phyloP scores from a whole-genome alignment of 1,140 invertebrate genomes.

The Cecropterus lyciades region DNA sequence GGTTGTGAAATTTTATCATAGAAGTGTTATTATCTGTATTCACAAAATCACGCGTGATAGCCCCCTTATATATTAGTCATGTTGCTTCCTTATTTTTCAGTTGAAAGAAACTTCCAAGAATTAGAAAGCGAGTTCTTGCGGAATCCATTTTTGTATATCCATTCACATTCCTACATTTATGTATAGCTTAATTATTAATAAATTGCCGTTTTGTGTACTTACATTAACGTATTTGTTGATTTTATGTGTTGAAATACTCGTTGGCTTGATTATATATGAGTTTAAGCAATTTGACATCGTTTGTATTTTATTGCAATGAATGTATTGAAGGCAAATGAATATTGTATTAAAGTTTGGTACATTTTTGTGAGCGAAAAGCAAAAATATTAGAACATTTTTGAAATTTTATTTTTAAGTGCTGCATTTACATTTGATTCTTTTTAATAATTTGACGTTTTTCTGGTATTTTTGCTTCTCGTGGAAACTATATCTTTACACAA shows the following conservation, averaged over 20 bases:
- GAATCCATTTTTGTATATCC: neutral
- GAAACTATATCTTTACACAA: constrained; percentile 34
- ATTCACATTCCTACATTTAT: constrained; percentile 10
- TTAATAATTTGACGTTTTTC: neutral
- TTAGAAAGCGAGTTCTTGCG: neutral
- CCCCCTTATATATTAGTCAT: neutral
- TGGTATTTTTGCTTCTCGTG: constrained; percentile 19
- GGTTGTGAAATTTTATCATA: constrained; percentile 10
- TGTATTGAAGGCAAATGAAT: neutral
- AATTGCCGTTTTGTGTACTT: neutral
- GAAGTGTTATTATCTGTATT: too few species aligned
- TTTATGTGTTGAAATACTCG: constrained; percentile 22
- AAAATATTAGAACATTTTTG: neutral
- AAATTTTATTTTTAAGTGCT: constrained; percentile 20
- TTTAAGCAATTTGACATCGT: neutral
- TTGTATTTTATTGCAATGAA: neutral
- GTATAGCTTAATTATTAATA: too few species aligned
- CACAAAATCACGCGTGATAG: too few species aligned
- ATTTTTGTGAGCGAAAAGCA: neutral
- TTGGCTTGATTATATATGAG: constrained; percentile 8
- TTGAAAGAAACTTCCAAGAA: constrained; percentile 17
- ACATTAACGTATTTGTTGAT: constrained; percentile 13
- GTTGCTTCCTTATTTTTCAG: constrained; percentile 18
- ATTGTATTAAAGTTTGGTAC: too few species aligned
- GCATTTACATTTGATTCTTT: constrained; percentile 8